Base-by-base conservation (phyloP, 2,888 invertebrate genomes). In the Aplocera efformata region DNA sequence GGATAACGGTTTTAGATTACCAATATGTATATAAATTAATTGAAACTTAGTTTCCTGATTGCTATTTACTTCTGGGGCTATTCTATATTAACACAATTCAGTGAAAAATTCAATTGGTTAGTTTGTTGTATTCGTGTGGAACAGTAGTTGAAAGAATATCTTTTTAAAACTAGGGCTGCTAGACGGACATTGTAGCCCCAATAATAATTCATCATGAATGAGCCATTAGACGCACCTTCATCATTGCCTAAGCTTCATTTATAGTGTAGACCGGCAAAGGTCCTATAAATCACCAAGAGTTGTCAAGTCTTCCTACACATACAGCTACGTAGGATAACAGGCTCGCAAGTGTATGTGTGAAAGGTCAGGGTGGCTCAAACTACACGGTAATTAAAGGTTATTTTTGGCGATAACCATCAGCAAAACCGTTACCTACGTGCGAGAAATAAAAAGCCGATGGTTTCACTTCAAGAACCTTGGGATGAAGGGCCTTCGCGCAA, bases 301-400 rank as follows among this genome's bases (percentile, higher is more conserved):
- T 51, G 63, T 48, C 69, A 56, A 53, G 62, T 77, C 79, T 74
- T 64, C 56, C 49, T 40, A 41, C 72, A 62, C 60, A 59, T 71
- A 72, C 46, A 61, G 62, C 74, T 74, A 63, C 58, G 59, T 56
- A 52, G 63, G 50, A 55, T 65, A 64, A 63, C 63, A 68, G 61
- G 63, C 67, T 58, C 66, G 68, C 69, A 71, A 71, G 76, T 75
- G 73, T 64, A 61, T 66, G 66, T 75, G 70, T 71, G 70, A 86
- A 88, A 86, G 86, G 86, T 88, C 88, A 88, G 77, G 86, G 86
- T 66, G 70, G 76, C 77, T 71, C 77, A 79, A 79, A 83, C 82
- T 77, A 80, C 79, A 79, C 78, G 72, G 84, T 85, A 88, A 88
- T 88, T 88, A 88, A 86, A 88, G 85, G 86, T 86, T 86, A 85